Base-by-base conservation (phyloP, 1,140 invertebrate genomes). In the Centruroides sculpturatus region DNA sequence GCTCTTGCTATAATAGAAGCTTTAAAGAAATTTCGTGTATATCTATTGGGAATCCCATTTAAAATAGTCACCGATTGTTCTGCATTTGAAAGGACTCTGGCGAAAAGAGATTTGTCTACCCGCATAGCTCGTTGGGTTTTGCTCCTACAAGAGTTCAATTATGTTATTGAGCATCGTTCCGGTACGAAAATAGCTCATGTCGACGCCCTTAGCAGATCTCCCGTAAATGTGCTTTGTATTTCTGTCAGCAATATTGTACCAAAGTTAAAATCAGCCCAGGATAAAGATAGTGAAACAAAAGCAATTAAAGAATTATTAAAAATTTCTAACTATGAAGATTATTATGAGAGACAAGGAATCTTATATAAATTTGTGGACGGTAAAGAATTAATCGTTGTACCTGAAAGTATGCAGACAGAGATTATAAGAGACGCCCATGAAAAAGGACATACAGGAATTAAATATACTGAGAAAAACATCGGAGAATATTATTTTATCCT, bases 21-120 rank as follows among this genome's bases (percentile, higher is more conserved):
- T 5, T n/a, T 57, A 9, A 56, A 63, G 9, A 60, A 60, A 12
- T 60, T 60, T 47, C 3, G 59, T 35, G 51, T 4, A n/a, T 63
- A 59, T 46, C 13, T 63, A 5, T 48, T 55, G n/a, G 59, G 59
- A 13, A 13, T 41, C 41, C 60, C 51, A 46, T 56, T 63, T 10
- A 59, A 47, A 12, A 51, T 63, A 10, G 50, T 57, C 10, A 57
- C 58, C 0, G 55, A 63, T 46, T 60, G 51, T 58, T n/a, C 12
- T 8, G 57, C 58, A 10, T 56, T 63, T 23, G 46, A 52, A 10
- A 54, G 47, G 7, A 60, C 36, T 3, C 46, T 63, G n/a, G 1
- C 41, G 6, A 63, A 60, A 23, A 55, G 41, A 47, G 55, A 65
- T 10, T 35, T 54, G 1, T 35, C 41, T 0, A 9, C 56, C 5